Evolutionary conservation across 2,888 invertebrate species (phyloP).

Genomic region (Magallana nippona): DNA sequence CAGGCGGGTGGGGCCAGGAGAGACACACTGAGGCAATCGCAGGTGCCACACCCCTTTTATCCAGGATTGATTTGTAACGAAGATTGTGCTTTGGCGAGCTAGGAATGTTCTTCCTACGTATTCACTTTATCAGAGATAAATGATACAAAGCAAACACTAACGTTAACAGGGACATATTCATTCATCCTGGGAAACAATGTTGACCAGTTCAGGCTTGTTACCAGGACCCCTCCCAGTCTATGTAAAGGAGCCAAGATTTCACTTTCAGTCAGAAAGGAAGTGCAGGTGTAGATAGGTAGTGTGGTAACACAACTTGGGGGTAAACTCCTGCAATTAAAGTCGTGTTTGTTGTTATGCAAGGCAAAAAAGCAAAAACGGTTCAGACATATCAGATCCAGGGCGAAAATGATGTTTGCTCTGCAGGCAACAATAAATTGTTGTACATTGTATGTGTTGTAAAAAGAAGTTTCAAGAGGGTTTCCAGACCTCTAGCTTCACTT

Average conservation of each 20-base stretch:
- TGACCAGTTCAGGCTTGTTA: constrained; percentile 7
- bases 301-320: not conserved
- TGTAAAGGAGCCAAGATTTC: not conserved
- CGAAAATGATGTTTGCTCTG: not conserved
- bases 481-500: not conserved
- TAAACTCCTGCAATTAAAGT: not conserved
- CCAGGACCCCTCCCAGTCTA: not conserved
- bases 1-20: not conserved
- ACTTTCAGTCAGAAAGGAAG: not conserved
- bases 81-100: not conserved
- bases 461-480: not conserved
- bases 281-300: not conserved
- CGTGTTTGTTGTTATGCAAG: constrained; percentile 11
- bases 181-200: constrained; percentile 22
- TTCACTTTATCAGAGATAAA: not conserved
- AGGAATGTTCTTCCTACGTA: constrained; percentile 24
- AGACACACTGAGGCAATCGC: not conserved
- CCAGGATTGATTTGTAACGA: not conserved
- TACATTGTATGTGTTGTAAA: constrained; percentile 23
- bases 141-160: constrained; percentile 11
- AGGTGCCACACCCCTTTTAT: constrained; percentile 1
- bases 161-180: constrained; percentile 17
- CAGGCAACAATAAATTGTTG: constrained; percentile 16
- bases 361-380: not conserved
- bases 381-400: not conserved